A percentile compares a stretch with the other conserved stretches of the same genome.
These are phyloP conservation scores for Monopterus albus DNA, from an alignment of 2,113 vertebrate genomes.

Conservation along the genomic window DNA sequence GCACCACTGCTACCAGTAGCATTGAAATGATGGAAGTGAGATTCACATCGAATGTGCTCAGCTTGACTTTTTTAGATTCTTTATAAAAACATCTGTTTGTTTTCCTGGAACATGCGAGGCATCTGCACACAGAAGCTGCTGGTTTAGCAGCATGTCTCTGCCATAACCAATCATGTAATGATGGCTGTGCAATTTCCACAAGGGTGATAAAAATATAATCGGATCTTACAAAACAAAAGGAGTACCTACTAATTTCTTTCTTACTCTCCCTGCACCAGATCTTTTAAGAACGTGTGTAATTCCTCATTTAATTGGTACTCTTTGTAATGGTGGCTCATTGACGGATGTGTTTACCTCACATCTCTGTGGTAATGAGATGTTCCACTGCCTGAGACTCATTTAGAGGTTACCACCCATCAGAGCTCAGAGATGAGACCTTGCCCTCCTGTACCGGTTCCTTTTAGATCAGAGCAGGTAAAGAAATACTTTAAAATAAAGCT, in stretches of 20 bases:
- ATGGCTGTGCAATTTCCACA: background rate
- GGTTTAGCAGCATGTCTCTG: background rate
- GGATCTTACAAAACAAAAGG: background rate
- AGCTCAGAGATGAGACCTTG: constrained; percentile 20
- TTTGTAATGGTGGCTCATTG: constrained; percentile 47
- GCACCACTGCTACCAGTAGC: too few relatives aligned
- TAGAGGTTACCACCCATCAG: constrained; percentile 59
- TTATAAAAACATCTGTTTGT: too few relatives aligned
- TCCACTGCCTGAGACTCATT: constrained; percentile 55
- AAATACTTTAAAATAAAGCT: too few relatives aligned
- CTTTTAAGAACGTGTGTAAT: constrained; percentile 60
- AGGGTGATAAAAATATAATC: background rate
- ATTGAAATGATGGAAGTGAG: too few relatives aligned
- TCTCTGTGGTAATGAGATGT: constrained; percentile 69
- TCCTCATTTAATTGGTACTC: constrained; percentile 63
- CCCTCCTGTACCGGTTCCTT: too few relatives aligned
- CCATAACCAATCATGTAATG: background rate
- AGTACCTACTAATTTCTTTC: too few relatives aligned
- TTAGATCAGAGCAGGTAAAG: too few relatives aligned
- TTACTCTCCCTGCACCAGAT: constrained; percentile 7
- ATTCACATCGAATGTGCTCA: too few relatives aligned
- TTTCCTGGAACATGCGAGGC: too few relatives aligned
- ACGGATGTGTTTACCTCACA: constrained; percentile 65
- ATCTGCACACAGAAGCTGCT: too few relatives aligned
- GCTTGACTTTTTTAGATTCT: too few relatives aligned